Evolutionary conservation across 2,113 vertebrate genomes (phyloP), one percentile per base, ranked within the genome.

Genomic region (Rhinolophus sinicus): DNA sequence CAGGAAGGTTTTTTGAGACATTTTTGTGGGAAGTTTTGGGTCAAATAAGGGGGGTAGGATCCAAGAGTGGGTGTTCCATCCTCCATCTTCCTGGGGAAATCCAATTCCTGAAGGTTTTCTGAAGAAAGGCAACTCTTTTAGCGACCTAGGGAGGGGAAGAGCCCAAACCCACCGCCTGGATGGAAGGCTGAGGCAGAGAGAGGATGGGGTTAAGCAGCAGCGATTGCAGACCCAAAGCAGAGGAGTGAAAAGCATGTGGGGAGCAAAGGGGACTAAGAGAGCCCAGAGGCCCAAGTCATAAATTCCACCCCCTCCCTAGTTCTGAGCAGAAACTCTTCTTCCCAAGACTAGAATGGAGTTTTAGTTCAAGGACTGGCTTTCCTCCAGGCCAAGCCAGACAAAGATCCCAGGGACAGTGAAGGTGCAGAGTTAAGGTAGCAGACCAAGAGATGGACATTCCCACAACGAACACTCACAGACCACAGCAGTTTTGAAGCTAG

Each of bases 311-410:
- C 44, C 75, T 64, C 62, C 70, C 90, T 38, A 35, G 65, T 77
- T 95, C 60, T 82, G 90, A 90, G 80, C 60, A 94, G 73, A 97
- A 91, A 92, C 52, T 88, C 62, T 83, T 90, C 96, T 92, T 60
- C 69, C 67, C 56, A 73, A 85, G 52, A 78, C 82, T 86, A 93
- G 67, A 95, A 83, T 56, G 77, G 52, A 76, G 54, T 82, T 97
- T 93, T 75, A 58, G 90, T 88, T 86, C 77, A 82, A 85, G 44
- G 65, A 69, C 50, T 91, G 73, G 90, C 94, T 92, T 80, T 94
- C 88, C 78, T 96, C 76, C 85, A 83, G 69, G 35, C n/a, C 47
- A 80, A 76, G 50, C 50, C 77, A 60, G 38, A 62, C 67, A 38
- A 73, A 81, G 60, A 82, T 33, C 76, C 47, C 65, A 40, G 0